Base-by-base conservation (phyloP, 1,140 invertebrate genomes). In the Lutraria rhynchaena region DNA sequence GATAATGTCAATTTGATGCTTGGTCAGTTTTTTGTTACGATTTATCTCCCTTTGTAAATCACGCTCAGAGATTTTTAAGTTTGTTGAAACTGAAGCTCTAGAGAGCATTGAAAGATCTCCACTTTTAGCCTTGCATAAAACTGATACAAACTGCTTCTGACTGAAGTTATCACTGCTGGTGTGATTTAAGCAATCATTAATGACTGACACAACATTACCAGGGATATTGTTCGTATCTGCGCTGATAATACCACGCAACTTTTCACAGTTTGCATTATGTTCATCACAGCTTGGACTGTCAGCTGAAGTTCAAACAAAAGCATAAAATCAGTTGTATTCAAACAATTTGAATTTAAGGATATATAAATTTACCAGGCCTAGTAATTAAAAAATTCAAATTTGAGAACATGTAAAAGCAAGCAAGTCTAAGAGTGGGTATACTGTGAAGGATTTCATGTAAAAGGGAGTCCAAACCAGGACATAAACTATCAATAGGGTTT, bases 1-100 rank as follows among this genome's bases (percentile, higher is more conserved):
- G 7, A 74, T 74, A 17, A 74, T 74, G 27, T 74, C 71, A 19
- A 58, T 60, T 27, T 74, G 71, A 46, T 60, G 55, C 17, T 31
- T 3, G 4, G 71, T 74, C 24, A 74, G 53, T 33, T 74, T 74
- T 27, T 61, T 74, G 0, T 74, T 74, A 19, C 55, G 31, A 31
- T 60, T 74, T 1, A 58, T 41, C 57, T 74, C 55, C 37, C 57
- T 74, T 41, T 74, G 71, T 24, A 74, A 58, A 17, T 74, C 71
- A 3, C 27, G 19, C 27, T 74, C 71, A 0, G 71, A 74, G 5
- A 74, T 44, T 41, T 55, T 46, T 24, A 33, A 35, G 46, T 74
- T 74, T 29, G 57, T 19, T 55, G 51, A 74, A 17, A 74, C 17
- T 57, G 24, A 24, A 1, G 31, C 53, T 60, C 71, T 74, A 24